A percentile compares a stretch with the other conserved stretches of the same genome.
Conservation (phyloP, 2,113 vertebrate species). For the Saguinus imperator region DNA sequence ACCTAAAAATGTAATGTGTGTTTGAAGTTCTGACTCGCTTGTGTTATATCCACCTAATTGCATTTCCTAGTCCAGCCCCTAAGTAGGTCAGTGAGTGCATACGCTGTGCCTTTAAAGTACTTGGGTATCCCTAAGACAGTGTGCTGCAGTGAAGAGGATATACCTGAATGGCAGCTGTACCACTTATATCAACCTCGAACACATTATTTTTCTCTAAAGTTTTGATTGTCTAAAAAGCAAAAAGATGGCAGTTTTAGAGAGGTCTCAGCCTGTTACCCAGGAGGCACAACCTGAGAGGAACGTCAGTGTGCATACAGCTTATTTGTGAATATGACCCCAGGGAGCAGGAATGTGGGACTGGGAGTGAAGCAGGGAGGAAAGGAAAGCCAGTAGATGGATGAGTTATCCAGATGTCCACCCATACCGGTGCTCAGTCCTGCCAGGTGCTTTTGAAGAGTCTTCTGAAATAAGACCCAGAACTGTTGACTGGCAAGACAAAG, state of each 20-base stretch:
- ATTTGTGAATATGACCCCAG: not conserved
- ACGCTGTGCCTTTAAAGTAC: not conserved
- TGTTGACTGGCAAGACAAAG: not conserved
- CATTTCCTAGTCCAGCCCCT: not conserved
- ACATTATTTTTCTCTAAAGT: not conserved
- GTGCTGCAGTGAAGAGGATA: not conserved
- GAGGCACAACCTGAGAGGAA: not conserved
- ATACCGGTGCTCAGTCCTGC: not conserved
- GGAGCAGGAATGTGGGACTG: not conserved
- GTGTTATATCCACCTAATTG: not conserved
- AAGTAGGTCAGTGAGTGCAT: not conserved
- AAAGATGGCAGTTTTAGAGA: not conserved
- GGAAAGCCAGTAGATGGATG: not conserved
- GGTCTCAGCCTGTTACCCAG: not conserved
- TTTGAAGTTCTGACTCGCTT: not conserved
- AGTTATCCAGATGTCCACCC: not conserved
- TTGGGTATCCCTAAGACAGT: fast-evolving
- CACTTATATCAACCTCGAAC: not conserved
- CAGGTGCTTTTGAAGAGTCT: not conserved
- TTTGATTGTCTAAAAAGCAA: not conserved
- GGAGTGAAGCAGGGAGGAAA: not conserved
- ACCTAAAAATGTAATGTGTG: not conserved
- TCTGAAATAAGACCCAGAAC: not conserved
- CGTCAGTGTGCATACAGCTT: fast-evolving
- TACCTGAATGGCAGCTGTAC: not conserved